These are phyloP conservation scores for Abscondita cerata DNA, from an alignment of 2,888 invertebrate genomes.

Conservation along the genomic window DNA sequence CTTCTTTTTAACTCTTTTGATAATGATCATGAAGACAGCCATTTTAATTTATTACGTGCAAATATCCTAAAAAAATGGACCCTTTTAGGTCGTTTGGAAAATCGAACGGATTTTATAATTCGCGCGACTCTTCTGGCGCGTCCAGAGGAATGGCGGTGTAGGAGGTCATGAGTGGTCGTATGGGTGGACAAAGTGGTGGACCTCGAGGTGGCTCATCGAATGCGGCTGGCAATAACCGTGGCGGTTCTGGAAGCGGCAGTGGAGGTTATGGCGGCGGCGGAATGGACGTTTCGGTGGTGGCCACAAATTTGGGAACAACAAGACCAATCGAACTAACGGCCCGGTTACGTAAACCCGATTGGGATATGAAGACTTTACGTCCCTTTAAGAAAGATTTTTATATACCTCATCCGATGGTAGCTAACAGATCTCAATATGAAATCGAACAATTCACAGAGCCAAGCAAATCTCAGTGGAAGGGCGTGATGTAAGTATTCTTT, in stretches of 20 bases:
- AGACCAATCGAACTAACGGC: constrained; percentile 16
- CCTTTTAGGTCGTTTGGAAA: constrained; percentile 25
- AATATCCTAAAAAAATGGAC: neutral
- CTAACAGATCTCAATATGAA: constrained; percentile 68
- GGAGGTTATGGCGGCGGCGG: constrained; percentile 37
- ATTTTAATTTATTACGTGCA: constrained; percentile 1
- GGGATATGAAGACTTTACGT: constrained; percentile 76
- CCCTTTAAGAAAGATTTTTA: constrained; percentile 89
- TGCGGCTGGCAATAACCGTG: neutral
- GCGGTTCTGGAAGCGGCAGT: constrained; percentile 21
- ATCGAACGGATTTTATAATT: constrained; percentile 20
- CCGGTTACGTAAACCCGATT: constrained; percentile 66
- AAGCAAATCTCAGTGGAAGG: constrained; percentile 89
- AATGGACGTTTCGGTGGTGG: constrained; percentile 39
- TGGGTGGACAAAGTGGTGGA: constrained; percentile 39
- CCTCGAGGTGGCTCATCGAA: constrained; percentile 33
- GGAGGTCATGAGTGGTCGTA: constrained; percentile 53
- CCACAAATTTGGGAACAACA: constrained; percentile 47
- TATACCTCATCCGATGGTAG: constrained; percentile 73
- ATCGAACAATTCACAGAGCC: constrained; percentile 76
- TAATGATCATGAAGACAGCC: neutral
- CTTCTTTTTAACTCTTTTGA: no score
- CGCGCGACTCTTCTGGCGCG: constrained; percentile 30
- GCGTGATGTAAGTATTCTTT: no score
- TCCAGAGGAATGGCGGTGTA: constrained; percentile 44